Conservation (phyloP, 1,140 invertebrate species). For the Euura saliciscinereae region DNA sequence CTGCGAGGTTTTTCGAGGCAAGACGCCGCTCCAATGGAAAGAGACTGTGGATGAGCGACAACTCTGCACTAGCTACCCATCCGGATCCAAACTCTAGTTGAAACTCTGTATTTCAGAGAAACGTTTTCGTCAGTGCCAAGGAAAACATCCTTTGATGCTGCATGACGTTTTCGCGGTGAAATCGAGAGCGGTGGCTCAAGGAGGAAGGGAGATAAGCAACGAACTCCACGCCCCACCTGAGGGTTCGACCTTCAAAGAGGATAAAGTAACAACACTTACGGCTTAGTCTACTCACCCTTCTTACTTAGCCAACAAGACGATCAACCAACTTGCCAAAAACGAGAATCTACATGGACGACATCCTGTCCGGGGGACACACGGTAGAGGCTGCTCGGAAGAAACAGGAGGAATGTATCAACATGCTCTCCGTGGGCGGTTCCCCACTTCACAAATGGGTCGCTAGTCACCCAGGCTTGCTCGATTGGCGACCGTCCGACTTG, state of each 20-base stretch:
- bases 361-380: conserved; percentile 31
- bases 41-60: conserved; percentile 15
- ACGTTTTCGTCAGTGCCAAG: conserved; percentile 20
- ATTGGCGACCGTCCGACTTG: no score
- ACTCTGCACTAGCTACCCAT: conserved; percentile 23
- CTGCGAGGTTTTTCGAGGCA: conserved; percentile 17
- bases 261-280: conserved; percentile 38
- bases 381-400: conserved; percentile 25
- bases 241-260: background rate
- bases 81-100: conserved; percentile 9
- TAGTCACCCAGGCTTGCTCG: no score
- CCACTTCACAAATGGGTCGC: conserved; percentile 40
- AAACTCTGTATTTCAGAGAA: conserved; percentile 4
- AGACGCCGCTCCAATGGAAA: conserved; percentile 19
- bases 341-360: conserved; percentile 39
- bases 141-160: conserved; percentile 20
- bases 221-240: background rate
- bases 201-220: background rate
- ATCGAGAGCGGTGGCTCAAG: background rate
- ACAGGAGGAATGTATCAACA: conserved; percentile 28
- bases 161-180: background rate
- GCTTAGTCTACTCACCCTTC: conserved; percentile 40
- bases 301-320: conserved; percentile 31
- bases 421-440: conserved; percentile 34
- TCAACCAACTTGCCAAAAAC: conserved; percentile 40